Evolutionary conservation across 2,113 vertebrate genomes (phyloP), one percentile per base, ranked within the genome.

Genomic region (Cyphomyrus plagiostoma): DNA sequence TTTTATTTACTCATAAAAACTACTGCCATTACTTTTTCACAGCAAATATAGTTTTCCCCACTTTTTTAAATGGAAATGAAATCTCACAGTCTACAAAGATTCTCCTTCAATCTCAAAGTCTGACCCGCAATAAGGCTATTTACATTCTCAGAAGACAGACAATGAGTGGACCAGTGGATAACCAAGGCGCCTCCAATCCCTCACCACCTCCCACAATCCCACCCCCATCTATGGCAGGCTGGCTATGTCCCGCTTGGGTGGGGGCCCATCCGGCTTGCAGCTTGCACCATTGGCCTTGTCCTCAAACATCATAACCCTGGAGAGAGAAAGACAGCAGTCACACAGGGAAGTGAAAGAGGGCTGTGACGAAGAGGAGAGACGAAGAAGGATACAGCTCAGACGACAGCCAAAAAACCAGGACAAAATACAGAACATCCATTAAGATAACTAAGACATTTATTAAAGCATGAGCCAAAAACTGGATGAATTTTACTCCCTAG

Each of bases 241-340:
- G 89, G 97, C 92, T 84, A 99, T 98, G 95, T 99, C 98, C 94
- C 98, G 97, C 94, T 98, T 98, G 2, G 98, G 98, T 92, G 98
- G 98, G 0, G 98, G 98, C 1, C 98, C 98, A 0, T 89, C 95
- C 0, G 96, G 97, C 93, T 96, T 98, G 90, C 93, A 93, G 92
- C 92, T 93, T 88, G 91, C 92, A 87, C 97, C 96, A 0, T 95
- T 98, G 92, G 97, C 97, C 96, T 98, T 99, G 94, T 97, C 98
- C 96, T 99, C 98, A 91, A 99, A 99, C 95, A 99, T 94, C 96
- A 99, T 97, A 92, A 99, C 96, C 90, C 98, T 99, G 94, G 45
- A 4, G 80, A 86, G 46, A 82, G 30, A 88, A 19, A 23, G 66
- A 56, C 26, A 53, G 10, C 21, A 53, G 45, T 39, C 52, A 77